Conservation (phyloP, 2,797 vertebrate genomes). For the Oreochromis grahami region DNA sequence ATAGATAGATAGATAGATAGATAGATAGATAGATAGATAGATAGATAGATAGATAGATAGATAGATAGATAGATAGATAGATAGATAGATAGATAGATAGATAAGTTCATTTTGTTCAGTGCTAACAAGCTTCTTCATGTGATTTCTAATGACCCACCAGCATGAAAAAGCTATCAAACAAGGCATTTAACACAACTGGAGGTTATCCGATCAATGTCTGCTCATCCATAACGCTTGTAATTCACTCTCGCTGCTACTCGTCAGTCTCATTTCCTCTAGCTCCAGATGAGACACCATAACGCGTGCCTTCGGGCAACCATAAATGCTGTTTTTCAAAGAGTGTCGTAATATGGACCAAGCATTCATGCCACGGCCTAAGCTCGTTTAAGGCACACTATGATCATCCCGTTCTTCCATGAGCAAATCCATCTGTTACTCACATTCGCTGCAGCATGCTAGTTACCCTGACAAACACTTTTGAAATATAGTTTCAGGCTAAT, state of each 20-base stretch:
- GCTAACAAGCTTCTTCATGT: neutral
- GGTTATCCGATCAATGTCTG: constrained; percentile 28
- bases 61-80: too few relatives aligned
- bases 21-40: neutral
- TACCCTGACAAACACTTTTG: constrained; percentile 60
- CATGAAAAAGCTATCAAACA: neutral
- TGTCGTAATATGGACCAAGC: constrained; percentile 37
- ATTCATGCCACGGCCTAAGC: constrained; percentile 9
- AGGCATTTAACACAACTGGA: constrained; percentile 7
- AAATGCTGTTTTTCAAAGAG: neutral
- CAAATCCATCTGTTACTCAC: constrained; percentile 48
- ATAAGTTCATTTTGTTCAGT: neutral
- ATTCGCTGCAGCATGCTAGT: constrained; percentile 16
- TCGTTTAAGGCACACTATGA: constrained; percentile 22
- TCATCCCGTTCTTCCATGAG: constrained; percentile 25
- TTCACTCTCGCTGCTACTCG: constrained; percentile 52
- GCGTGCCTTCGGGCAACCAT: constrained; percentile 35
- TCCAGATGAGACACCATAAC: constrained; percentile 1
- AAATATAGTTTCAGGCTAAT: constrained; percentile 62
- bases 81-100: neutral
- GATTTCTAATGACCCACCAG: constrained; percentile 16
- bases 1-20: neutral
- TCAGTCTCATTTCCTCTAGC: constrained; percentile 24
- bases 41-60: neutral
- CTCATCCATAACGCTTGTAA: constrained; percentile 37